Evolutionary conservation across 2,113 vertebrate species (phyloP).

Genomic region (Mirounga angustirostris): DNA sequence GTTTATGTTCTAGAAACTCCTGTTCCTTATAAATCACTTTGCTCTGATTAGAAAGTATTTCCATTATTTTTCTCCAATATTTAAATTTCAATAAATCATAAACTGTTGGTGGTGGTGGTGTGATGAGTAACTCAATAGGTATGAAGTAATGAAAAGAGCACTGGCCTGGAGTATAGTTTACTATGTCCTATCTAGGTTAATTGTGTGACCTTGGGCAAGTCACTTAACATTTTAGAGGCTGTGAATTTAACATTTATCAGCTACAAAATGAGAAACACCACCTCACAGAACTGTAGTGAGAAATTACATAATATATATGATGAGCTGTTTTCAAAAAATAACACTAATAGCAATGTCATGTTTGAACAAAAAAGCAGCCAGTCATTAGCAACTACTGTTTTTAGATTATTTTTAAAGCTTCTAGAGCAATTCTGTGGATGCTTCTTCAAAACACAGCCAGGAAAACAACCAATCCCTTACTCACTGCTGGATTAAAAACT

Average conservation of each 20-base stretch:
- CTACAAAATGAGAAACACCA: not conserved
- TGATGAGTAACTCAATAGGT: not conserved
- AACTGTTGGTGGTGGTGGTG: not conserved
- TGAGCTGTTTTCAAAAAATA: conserved; percentile 2
- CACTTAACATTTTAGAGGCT: conserved; percentile 26
- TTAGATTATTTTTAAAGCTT: conserved; percentile 24
- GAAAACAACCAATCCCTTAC: not conserved
- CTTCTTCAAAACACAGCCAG: not conserved
- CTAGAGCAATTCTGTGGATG: not conserved
- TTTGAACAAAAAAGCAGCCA: conserved; percentile 1
- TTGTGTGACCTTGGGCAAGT: not conserved
- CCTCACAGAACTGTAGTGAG: not conserved
- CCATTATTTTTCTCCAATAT: conserved; percentile 52
- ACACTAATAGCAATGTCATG: not conserved
- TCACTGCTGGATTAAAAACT: not conserved
- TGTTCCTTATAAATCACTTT: not conserved
- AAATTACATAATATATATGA: not conserved
- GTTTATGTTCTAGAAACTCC: conserved; percentile 34
- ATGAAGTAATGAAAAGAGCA: not conserved
- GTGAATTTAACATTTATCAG: not conserved
- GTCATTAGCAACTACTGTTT: not conserved
- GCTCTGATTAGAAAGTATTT: conserved; percentile 29
- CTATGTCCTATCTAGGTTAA: conserved; percentile 43
- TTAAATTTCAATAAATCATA: conserved; percentile 1
- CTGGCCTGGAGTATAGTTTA: not conserved